Evolutionary conservation across 2,797 vertebrate genomes (phyloP), one percentile per base, ranked within the genome.

Genomic region (Halcyon leucocephala): DNA sequence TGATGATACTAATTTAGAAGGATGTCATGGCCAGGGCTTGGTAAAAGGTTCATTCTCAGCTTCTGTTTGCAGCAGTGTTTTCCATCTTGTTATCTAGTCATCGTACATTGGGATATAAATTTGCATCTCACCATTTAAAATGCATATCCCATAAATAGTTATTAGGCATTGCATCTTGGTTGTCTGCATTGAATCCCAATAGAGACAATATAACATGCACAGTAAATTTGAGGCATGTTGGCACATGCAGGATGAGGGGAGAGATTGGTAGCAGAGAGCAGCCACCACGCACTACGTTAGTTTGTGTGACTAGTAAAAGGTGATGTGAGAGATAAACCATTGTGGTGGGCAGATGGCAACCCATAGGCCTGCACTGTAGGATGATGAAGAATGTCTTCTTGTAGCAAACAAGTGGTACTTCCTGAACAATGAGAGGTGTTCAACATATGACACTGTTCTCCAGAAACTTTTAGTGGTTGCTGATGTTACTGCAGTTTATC

Each of bases 401-500:
- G 57, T 82, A 79, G 37, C 55, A 85, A 57, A 64, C 39, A 18
- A 61, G 31, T 1, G 16, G 42, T 21, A 2, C 60, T 66, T 83
- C 42, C 87, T 79, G 52, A 86, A 24, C 44, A 69, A 42, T 54
- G 41, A 55, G 49, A 86, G 69, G 10, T 18, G 37, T 49, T 82
- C 86, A 82, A 66, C 15, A 18, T 8, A 0, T 73, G 22, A 46
- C 35, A 11, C 51, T 28, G 6, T 76, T 26, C 61, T 73, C 57
- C 69, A 80, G 82, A 70, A 94, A 67, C 35, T 71, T 92, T 55
- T 89, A 54, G 46, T 24, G 6, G 11, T 55, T 37, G 10, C 22
- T 70, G 60, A n/a, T 71, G 35, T 73, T 95, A 87, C 33, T 90
- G 64, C 44, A 67, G 60, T 74, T 93, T 73, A 85, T 73, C 55